Evolutionary conservation across 2,113 vertebrate species (phyloP).

Genomic region (Zeus faber): DNA sequence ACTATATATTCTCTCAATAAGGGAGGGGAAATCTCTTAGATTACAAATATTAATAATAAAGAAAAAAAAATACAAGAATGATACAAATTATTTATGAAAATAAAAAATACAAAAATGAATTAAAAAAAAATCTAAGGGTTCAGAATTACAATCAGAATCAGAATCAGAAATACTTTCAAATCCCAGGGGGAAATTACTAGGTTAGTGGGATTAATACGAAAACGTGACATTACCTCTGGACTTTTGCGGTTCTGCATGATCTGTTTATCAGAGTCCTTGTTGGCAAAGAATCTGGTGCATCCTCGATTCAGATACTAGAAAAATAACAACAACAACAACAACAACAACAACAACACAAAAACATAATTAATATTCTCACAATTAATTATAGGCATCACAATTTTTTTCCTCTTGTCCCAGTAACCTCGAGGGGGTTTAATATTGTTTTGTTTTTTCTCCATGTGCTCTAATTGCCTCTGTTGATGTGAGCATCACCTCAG

Average conservation of each 20-base stretch:
- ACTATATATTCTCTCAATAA: too few species aligned
- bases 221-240: slow-evolving; percentile 82
- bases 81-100: too few species aligned
- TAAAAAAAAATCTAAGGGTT: too few species aligned
- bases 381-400: too few species aligned
- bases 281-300: slow-evolving; percentile 94
- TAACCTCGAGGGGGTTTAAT: slow-evolving; percentile 12
- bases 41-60: not conserved
- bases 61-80: not conserved
- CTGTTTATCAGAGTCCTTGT: slow-evolving; percentile 92
- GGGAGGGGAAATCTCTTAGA: not conserved
- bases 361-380: too few species aligned
- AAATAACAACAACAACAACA: slow-evolving; percentile 35
- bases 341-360: too few species aligned
- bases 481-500: slow-evolving; percentile 47
- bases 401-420: not conserved
- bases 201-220: too few species aligned
- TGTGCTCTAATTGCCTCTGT: slow-evolving; percentile 47
- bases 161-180: too few species aligned
- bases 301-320: slow-evolving; percentile 94
- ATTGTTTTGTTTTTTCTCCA: slow-evolving; percentile 36
- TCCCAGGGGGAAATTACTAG: too few species aligned
- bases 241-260: slow-evolving; percentile 96
- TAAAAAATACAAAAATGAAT: too few species aligned
- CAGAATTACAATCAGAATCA: too few species aligned